phyloP scores from a whole-genome alignment of 92 coral and sea anemone genomes.

The Epizoanthus ramosus region DNA sequence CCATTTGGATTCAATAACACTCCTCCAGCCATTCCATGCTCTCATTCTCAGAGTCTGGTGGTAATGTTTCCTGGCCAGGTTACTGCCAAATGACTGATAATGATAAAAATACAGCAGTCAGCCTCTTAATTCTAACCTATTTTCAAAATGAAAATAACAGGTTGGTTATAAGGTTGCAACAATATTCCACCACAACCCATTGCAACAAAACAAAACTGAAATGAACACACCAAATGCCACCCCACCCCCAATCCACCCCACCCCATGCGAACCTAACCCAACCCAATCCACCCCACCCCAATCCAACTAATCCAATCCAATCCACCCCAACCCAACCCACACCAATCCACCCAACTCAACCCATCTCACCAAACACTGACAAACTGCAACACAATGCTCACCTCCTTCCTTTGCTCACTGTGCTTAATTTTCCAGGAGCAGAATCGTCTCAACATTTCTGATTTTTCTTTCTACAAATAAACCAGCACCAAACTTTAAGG shows the following conservation, averaged over 20 bases:
- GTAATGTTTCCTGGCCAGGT: conserved; percentile 87
- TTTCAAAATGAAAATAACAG: no score
- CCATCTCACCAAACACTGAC: no score
- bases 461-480: conserved; percentile 73
- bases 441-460: conserved; percentile 83
- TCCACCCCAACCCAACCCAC: no score
- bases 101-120: background rate
- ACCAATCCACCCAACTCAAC: no score
- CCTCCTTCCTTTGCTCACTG: conserved; percentile 92
- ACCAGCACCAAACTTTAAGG: background rate
- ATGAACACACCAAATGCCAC: no score
- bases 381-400: conserved; percentile 4
- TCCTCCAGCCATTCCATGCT: conserved; percentile 92
- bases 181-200: no score
- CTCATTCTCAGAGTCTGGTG: conserved; percentile 74
- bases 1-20: conserved; percentile 91
- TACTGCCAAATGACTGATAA: conserved; percentile 76
- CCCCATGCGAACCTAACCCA: background rate
- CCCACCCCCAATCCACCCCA: background rate
- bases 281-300: background rate
- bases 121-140: no score
- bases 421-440: conserved; percentile 91
- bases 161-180: no score
- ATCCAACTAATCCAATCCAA: no score
- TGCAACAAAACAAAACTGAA: no score